Percentiles rank a stretch among this genome's conserved stretches.
phyloP scores from a whole-genome alignment of 2,113 vertebrate species.

The Hipposideros armiger region DNA sequence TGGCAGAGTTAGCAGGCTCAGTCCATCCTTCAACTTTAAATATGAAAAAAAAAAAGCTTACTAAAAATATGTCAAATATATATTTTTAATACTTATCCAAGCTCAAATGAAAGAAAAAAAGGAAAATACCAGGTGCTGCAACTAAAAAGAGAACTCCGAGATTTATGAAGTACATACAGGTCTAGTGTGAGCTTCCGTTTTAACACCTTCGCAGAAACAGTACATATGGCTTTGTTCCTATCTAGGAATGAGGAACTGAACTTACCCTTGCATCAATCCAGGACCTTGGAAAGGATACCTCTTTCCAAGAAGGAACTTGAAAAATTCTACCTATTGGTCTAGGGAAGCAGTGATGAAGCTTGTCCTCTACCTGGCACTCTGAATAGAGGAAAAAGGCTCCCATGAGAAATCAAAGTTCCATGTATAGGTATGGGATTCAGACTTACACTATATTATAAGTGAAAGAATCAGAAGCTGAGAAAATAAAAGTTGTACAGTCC shows the following conservation, averaged over 20 bases:
- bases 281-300: neutral
- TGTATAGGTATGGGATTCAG: neutral
- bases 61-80: neutral
- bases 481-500: neutral
- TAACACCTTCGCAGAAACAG: neutral
- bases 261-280: slow-evolving; percentile 12
- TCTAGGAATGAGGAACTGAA: neutral
- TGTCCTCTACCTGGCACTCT: neutral
- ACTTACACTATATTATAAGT: neutral
- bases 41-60: neutral
- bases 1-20: neutral
- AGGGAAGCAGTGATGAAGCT: neutral
- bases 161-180: neutral
- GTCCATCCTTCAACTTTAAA: neutral
- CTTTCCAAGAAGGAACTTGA: neutral
- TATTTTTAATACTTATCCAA: neutral
- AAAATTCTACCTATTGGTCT: neutral
- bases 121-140: neutral
- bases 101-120: slow-evolving; percentile 7
- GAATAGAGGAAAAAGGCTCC: neutral
- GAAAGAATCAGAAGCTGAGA: slow-evolving; percentile 7
- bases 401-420: neutral
- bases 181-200: neutral
- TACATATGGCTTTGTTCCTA: neutral
- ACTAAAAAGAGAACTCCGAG: neutral